Percentiles rank a stretch among this genome's conserved stretches.
Conservation (phyloP, 2,888 invertebrate species). For the Pecten maximus region DNA sequence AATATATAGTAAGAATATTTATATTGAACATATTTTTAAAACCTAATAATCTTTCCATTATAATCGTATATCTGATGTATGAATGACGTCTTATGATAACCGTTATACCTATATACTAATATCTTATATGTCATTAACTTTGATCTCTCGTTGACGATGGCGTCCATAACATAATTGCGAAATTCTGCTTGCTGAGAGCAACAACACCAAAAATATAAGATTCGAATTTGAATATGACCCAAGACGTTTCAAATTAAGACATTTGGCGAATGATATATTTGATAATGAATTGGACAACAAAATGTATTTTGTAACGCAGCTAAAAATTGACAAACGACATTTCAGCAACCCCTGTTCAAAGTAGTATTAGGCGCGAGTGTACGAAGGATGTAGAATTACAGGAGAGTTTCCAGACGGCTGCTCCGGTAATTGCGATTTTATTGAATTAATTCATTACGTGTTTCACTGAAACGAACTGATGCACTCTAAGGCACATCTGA, state of each 20-base stretch:
- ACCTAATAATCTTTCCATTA: neutral
- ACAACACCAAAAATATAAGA: neutral
- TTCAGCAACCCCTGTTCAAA: neutral
- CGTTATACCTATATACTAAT: neutral
- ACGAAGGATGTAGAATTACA: constrained; percentile 7
- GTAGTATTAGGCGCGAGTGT: neutral
- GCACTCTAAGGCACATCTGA: constrained; percentile 23
- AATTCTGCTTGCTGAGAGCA: neutral
- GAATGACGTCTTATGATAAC: neutral
- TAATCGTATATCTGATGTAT: neutral
- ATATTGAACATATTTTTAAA: neutral
- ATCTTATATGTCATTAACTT: neutral
- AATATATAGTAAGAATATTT: neutral
- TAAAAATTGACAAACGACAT: neutral
- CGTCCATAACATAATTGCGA: too few species aligned
- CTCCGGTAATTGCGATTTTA: neutral
- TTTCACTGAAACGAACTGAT: constrained; percentile 16
- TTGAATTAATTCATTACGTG: constrained; percentile 35
- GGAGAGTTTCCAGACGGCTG: neutral
- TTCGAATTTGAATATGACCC: neutral
- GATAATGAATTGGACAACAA: neutral
- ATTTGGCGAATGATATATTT: neutral
- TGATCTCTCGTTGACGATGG: neutral
- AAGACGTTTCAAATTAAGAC: too few species aligned
- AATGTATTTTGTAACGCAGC: neutral